A percentile compares a stretch with the other conserved stretches of the same genome.
These are phyloP conservation scores for Axinella damicornis DNA, from an alignment of 37 sponge, comb jelly and placozoan species.

Conservation along the genomic window DNA sequence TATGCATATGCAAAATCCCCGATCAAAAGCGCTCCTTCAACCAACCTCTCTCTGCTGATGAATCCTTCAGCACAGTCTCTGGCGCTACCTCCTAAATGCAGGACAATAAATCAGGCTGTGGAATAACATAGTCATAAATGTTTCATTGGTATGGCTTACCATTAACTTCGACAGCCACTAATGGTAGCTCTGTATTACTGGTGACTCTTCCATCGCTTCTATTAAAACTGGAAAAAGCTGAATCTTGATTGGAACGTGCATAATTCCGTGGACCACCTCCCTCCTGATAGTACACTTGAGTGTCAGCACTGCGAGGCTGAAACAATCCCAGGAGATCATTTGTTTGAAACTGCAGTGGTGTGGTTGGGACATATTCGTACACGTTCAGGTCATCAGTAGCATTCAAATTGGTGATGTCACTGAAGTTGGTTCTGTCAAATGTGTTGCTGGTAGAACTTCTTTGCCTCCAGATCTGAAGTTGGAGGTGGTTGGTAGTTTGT, in stretches of 20 bases:
- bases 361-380: background rate
- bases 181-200: background rate
- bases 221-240: too few relatives aligned
- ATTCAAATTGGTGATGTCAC: background rate
- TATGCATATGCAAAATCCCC: too few relatives aligned
- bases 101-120: too few relatives aligned
- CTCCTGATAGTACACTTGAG: background rate
- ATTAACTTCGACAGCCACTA: conserved; percentile 8
- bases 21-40: too few relatives aligned
- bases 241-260: too few relatives aligned
- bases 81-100: too few relatives aligned
- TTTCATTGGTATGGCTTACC: too few relatives aligned
- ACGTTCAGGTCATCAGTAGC: background rate
- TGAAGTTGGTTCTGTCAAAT: background rate
- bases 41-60: too few relatives aligned
- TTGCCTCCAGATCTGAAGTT: conserved; percentile 15
- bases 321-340: conserved; percentile 6
- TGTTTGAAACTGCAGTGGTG: background rate
- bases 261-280: conserved; percentile 7
- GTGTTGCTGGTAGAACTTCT: background rate
- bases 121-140: too few relatives aligned
- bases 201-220: too few relatives aligned
- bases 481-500: background rate
- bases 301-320: background rate
- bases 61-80: too few relatives aligned